Conservation (phyloP, 2,113 vertebrate species). For the Loxodonta africana region DNA sequence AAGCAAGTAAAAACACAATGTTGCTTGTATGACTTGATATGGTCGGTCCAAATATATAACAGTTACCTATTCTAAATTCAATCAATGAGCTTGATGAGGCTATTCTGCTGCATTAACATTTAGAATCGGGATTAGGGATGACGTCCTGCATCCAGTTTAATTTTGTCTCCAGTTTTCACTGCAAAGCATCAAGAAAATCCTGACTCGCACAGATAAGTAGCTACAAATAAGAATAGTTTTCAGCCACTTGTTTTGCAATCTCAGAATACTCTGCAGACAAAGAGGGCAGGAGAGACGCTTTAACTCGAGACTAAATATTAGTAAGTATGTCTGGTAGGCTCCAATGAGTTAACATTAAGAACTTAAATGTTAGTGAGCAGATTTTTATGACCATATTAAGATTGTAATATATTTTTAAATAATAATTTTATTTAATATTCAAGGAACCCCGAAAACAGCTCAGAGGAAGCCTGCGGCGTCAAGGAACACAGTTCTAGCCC, state of each 20-base stretch:
- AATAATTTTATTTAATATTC: neutral
- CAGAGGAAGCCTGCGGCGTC: neutral
- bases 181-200: neutral
- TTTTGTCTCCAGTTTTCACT: constrained; percentile 10
- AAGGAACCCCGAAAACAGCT: neutral
- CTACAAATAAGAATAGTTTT: neutral
- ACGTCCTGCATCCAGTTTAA: neutral
- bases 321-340: neutral
- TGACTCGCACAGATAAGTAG: neutral
- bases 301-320: neutral
- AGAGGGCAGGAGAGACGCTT: neutral
- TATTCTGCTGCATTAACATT: neutral
- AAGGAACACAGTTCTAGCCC: neutral
- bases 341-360: neutral
- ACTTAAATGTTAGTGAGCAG: constrained; percentile 25
- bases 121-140: neutral
- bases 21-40: neutral
- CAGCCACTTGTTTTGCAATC: neutral
- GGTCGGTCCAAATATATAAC: neutral
- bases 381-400: neutral
- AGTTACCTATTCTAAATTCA: neutral
- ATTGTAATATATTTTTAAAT: constrained; percentile 6
- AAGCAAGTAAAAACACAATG: neutral
- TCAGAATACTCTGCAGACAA: neutral
- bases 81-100: neutral